A percentile compares a stretch with the other conserved stretches of the same genome.
Evolutionary conservation across 2,888 invertebrate species (phyloP).

Genomic region (Hyalella azteca): DNA sequence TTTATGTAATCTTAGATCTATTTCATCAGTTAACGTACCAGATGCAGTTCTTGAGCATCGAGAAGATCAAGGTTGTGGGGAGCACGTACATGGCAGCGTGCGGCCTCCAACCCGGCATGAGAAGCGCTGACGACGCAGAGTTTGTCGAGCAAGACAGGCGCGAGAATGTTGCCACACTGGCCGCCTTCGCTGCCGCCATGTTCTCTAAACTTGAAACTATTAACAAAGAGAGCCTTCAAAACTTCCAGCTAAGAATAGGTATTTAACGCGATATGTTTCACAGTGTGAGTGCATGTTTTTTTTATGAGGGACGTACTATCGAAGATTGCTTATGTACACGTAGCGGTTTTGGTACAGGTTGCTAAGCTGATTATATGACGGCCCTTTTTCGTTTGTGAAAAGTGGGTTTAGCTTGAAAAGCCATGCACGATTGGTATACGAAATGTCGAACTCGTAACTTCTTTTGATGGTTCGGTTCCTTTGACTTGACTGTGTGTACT

Average conservation of each 20-base stretch:
- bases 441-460: no score
- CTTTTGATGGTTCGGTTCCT: no score
- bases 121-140: conserved; percentile 60
- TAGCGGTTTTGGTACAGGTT: no score
- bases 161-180: conserved; percentile 66
- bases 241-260: conserved; percentile 78
- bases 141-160: conserved; percentile 58
- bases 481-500: no score
- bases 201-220: conserved; percentile 71
- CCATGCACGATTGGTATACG: no score
- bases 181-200: conserved; percentile 77
- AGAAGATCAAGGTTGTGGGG: conserved; percentile 96
- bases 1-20: no score
- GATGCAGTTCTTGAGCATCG: conserved; percentile 73
- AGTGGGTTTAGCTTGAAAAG: no score
- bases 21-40: conserved; percentile 73
- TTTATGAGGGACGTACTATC: no score
- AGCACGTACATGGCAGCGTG: conserved; percentile 69
- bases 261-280: conserved; percentile 60
- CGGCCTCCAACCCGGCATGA: conserved; percentile 79
- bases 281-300: background rate
- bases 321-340: no score
- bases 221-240: conserved; percentile 68
- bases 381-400: no score
- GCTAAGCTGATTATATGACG: no score